These are phyloP conservation scores for Apeira syringaria DNA, from an alignment of 2,888 invertebrate species.

Conservation along the genomic window DNA sequence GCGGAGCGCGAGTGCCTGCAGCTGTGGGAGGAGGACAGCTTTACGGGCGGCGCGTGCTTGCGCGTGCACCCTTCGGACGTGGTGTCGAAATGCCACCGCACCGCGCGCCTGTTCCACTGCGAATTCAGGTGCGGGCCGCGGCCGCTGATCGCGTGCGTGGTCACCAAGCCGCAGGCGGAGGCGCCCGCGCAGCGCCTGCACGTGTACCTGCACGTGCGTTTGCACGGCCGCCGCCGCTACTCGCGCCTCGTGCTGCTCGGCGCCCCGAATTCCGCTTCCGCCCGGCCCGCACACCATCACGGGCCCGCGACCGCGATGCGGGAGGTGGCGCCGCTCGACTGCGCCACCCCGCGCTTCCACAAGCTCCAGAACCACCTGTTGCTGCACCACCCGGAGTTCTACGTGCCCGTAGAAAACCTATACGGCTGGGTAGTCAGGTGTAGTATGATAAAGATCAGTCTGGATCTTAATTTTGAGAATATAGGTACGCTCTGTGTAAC, in stretches of 20 bases:
- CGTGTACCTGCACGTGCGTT: conserved; percentile 40
- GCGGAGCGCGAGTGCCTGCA: conserved; percentile 60
- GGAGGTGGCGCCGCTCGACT: conserved; percentile 29
- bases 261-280: conserved; percentile 18
- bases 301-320: conserved; percentile 9
- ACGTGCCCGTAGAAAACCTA: conserved; percentile 63
- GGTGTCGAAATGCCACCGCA: conserved; percentile 38
- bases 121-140: conserved; percentile 54
- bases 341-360: conserved; percentile 11
- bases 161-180: conserved; percentile 51
- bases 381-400: conserved; percentile 58
- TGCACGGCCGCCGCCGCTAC: conserved; percentile 28
- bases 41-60: conserved; percentile 79
- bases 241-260: conserved; percentile 37
- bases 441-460: too few relatives aligned
- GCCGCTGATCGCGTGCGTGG: conserved; percentile 59
- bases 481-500: too few relatives aligned
- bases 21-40: conserved; percentile 65
- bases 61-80: conserved; percentile 63
- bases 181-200: conserved; percentile 52
- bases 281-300: conserved; percentile 21
- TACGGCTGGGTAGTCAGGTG: conserved; percentile 71
- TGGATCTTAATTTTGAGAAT: too few relatives aligned
- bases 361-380: conserved; percentile 57
- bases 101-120: conserved; percentile 58